Evolutionary conservation across 2,888 invertebrate genomes (phyloP).

Genomic region (Adineta ricciae): DNA sequence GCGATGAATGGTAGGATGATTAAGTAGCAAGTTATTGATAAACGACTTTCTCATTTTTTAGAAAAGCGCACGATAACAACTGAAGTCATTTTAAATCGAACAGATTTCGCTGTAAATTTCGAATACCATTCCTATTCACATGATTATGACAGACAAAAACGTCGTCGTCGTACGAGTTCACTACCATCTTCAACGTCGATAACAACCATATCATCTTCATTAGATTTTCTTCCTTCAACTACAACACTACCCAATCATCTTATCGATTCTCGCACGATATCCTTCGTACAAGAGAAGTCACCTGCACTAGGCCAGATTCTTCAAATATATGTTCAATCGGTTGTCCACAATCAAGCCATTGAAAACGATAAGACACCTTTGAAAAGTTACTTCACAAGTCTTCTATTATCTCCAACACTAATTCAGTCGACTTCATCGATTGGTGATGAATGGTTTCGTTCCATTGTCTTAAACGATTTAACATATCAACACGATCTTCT

Average conservation of each 20-base stretch:
- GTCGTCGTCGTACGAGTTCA: constrained; percentile 11
- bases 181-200: neutral
- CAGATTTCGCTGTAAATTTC: neutral
- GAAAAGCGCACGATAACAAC: neutral
- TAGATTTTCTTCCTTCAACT: neutral
- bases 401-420: neutral
- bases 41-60: neutral
- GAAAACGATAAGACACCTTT: neutral
- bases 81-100: neutral
- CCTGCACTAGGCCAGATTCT: constrained; percentile 3
- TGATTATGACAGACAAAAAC: neutral
- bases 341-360: neutral
- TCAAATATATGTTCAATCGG: neutral
- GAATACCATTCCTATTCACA: neutral
- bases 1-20: neutral
- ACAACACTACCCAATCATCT: neutral
- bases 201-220: neutral
- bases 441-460: constrained; percentile 14
- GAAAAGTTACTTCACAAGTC: neutral
- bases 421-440: neutral
- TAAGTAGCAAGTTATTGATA: no score
- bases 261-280: constrained; percentile 3
- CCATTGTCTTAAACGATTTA: constrained; percentile 20
- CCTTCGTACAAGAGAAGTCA: constrained; percentile 7
- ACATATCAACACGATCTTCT: constrained; percentile 10